Base-by-base conservation (phyloP, 2,888 invertebrate genomes). In the Tipula unca region DNA sequence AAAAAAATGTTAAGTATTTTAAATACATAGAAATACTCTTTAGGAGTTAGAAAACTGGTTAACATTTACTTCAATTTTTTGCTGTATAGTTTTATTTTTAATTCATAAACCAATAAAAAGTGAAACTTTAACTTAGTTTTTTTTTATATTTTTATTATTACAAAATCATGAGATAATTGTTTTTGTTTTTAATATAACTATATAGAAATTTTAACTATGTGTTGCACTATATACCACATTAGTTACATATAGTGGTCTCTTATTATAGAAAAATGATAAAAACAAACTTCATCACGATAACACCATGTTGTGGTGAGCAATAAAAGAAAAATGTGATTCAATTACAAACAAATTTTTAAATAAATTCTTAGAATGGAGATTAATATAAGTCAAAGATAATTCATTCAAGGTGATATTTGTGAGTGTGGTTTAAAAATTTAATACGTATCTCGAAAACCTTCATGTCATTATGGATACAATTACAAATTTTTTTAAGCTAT, bases 11-110 rank as follows among this genome's bases (percentile, higher is more conserved):
- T 25, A 69, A 69, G 69, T 69, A 69, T 69, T 69, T 69, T 69
- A 69, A 69, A 69, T 69, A 69, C 69, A 69, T 69, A 69, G 69
- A 69, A 69, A 69, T 69, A 69, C 69, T 69, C 69, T 69, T 69
- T 69, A 69, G 69, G 69, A 69, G 69, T 69, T 25, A 69, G 69
- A 69, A 69, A 69, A 69, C 69, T 69, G 69, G 69, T 69, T 69
- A 69, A 69, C 69, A 69, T 69, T 69, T 69, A 69, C 25, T 69
- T 69, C 10, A 69, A 13, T 48, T 48, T 69, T 69, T 69, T 69
- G n/a, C n/a, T 69, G 25, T 69, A 25, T 69, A 69, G 69, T 69
- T 25, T 69, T 69, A 25, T 8, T 69, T 69, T 69, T 69, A 69
- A 69, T 69, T 69, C 69, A 69, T 69, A 69, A 69, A 69, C 69